Evolutionary conservation across 1,140 invertebrate species (phyloP).

Genomic region (Drosophila erecta): DNA sequence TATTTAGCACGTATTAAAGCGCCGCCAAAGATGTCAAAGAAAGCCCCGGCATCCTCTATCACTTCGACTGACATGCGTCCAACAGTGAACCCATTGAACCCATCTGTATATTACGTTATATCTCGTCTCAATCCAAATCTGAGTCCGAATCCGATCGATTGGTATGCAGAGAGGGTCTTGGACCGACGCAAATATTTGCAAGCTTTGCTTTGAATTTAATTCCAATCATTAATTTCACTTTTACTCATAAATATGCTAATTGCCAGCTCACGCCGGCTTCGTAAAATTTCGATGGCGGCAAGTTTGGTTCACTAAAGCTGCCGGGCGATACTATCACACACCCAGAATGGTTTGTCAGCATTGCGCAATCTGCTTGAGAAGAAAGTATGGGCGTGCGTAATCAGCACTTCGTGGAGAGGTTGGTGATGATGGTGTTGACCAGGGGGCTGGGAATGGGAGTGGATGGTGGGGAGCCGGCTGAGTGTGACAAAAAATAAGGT

Average conservation of each 20-base stretch:
- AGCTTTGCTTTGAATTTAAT: constrained; percentile 60
- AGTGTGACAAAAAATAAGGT: constrained; percentile 50
- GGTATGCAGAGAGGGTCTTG: constrained; percentile 32
- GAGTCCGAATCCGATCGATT: constrained; percentile 17
- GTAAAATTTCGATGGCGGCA: not conserved
- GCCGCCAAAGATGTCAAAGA: constrained; percentile 53
- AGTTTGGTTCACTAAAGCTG: not conserved
- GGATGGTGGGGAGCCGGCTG: constrained; percentile 17
- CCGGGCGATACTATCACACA: constrained; percentile 16
- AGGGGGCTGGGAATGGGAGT: not conserved
- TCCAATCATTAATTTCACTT: constrained; percentile 78
- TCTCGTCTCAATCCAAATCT: constrained; percentile 10
- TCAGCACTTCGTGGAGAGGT: constrained; percentile 2
- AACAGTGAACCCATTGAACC: constrained; percentile 20
- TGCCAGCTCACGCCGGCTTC: constrained; percentile 52
- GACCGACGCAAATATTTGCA: constrained; percentile 65
- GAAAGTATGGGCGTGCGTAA: constrained; percentile 66
- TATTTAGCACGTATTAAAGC: constrained; percentile 57
- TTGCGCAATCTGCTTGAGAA: constrained; percentile 66
- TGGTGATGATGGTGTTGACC: not conserved
- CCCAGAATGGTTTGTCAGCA: constrained; percentile 58
- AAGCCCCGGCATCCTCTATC: constrained; percentile 41
- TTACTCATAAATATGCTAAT: constrained; percentile 83
- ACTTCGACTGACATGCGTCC: constrained; percentile 51
- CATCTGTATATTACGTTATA: constrained; percentile 36